Percentiles rank a stretch among this genome's conserved stretches.
Evolutionary conservation across 1,140 invertebrate genomes (phyloP).

Genomic region (Fopius arisanus): DNA sequence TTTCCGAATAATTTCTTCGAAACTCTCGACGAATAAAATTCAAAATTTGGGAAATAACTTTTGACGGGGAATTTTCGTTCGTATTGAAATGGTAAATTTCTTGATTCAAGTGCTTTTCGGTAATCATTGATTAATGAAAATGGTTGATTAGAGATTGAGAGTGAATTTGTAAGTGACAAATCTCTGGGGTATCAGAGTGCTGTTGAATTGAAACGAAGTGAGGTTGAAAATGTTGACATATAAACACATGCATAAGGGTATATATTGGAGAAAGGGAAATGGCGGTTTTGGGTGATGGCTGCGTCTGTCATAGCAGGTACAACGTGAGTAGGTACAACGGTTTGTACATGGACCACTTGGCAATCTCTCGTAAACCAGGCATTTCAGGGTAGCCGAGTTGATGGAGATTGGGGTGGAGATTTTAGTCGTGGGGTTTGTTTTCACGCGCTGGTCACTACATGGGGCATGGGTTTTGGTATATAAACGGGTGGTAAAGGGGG

Average conservation of each 20-base stretch:
- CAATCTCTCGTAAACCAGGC: slow-evolving; percentile 24
- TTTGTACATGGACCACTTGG: slow-evolving; percentile 22
- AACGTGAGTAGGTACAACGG: slow-evolving; percentile 14
- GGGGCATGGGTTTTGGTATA: neutral
- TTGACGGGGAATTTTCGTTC: too few species aligned
- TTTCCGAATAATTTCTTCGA: too few species aligned
- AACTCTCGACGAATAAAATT: too few species aligned
- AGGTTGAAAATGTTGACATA: neutral
- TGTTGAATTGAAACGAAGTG: neutral
- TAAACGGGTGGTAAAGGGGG: neutral
- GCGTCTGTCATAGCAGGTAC: slow-evolving; percentile 17
- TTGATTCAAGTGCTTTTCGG: too few species aligned
- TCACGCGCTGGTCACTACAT: neutral
- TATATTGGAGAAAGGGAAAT: slow-evolving; percentile 1
- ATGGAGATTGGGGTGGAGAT: neutral
- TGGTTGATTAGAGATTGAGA: neutral
- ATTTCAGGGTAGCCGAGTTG: slow-evolving; percentile 1
- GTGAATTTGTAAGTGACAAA: neutral
- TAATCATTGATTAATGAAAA: neutral
- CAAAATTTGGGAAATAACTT: too few species aligned
- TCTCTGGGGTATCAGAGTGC: neutral
- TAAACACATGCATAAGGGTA: neutral
- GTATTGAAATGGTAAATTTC: too few species aligned
- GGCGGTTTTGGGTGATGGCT: neutral
- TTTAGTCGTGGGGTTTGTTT: neutral